Evolutionary conservation across 2,113 vertebrate species (phyloP), one percentile per base, ranked within the genome.

Genomic region (Ramphastos sulfuratus): DNA sequence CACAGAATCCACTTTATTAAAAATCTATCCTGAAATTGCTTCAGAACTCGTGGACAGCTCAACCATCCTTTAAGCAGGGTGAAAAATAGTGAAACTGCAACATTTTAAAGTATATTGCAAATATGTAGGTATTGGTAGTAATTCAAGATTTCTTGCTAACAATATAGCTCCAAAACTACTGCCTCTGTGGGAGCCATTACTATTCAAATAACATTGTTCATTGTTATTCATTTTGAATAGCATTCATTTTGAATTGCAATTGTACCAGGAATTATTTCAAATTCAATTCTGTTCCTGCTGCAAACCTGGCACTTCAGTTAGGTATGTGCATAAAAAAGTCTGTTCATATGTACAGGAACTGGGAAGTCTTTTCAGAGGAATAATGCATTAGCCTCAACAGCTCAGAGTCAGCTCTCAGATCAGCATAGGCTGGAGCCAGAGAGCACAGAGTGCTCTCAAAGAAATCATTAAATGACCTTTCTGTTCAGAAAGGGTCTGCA

Each of bases 131-230:
- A 82, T 48, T 64, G 56, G 65, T 81, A 28, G 10, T 87, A 94
- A 92, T 76, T 93, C 65, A 96, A 94, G 35, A 23, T 79, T 93
- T 84, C 63, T 89, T 92, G 59, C 30, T 87, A 93, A 90, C 90
- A 95, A 81, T 56, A 60, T 13, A 63, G 87, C 58, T 94, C 63
- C 63, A 84, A 91, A 96, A 30, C 78, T 93, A 83, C 69, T 93
- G 71, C 72, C 33, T 95, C 91, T 83, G 25, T 77, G 75, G 82
- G 81, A 95, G 77, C 67, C 16, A 86, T 89, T 95, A 81, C 60
- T 92, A 79, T 92, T 94, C 85, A 69, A 90, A 93, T 87, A 95
- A 87, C 52, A 79, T n/a, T 61, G 55, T 76, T 52, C 59, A 92
- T 66, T 54, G 21, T 66, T 92, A 92, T 46, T 55, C 37, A 37